Percentiles rank a stretch among this genome's conserved stretches.
These are phyloP conservation scores for Pseudopodoces humilis DNA, from an alignment of 2,113 vertebrate genomes.

Conservation along the genomic window DNA sequence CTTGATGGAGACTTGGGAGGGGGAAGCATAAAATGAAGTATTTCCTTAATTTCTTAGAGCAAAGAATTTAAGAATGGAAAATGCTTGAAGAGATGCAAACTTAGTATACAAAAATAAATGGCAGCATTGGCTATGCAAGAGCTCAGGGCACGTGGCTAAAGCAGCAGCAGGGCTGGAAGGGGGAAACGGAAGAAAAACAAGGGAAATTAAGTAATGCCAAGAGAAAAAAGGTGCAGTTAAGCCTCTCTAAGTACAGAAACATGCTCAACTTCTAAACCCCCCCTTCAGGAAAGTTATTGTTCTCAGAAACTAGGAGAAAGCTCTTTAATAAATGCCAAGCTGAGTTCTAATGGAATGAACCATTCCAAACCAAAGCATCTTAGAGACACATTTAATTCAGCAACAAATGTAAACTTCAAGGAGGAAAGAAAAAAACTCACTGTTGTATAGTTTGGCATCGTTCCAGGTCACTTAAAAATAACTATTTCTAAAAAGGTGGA, in stretches of 20 bases:
- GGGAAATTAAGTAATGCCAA: not conserved
- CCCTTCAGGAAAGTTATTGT: constrained; percentile 48
- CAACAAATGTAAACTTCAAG: constrained; percentile 70
- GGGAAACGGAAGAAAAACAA: not conserved
- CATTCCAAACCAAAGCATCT: constrained; percentile 61
- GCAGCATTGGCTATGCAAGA: not conserved
- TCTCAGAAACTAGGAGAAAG: constrained; percentile 49
- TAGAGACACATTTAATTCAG: constrained; percentile 64
- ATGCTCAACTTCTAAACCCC: constrained; percentile 11
- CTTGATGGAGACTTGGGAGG: constrained; percentile 6
- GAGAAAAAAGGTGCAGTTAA: constrained; percentile 26
- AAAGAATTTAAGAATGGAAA: constrained; percentile 46
- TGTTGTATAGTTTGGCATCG: constrained; percentile 59
- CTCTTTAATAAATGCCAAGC: constrained; percentile 31
- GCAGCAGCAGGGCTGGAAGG: not conserved
- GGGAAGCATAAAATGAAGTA: constrained; percentile 31
- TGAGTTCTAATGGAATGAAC: constrained; percentile 31
- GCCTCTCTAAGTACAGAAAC: not conserved
- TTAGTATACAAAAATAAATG: not conserved
- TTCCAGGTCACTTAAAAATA: constrained; percentile 77
- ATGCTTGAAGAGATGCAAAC: not conserved
- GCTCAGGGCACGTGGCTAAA: not conserved
- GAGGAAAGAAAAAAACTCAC: not conserved
- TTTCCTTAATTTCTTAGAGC: constrained; percentile 54
- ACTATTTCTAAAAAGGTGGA: constrained; percentile 78